A percentile compares a stretch with the other conserved stretches of the same genome.
These are phyloP conservation scores for Ceriagrion tenellum DNA, from an alignment of 2,888 invertebrate species.

Conservation along the genomic window DNA sequence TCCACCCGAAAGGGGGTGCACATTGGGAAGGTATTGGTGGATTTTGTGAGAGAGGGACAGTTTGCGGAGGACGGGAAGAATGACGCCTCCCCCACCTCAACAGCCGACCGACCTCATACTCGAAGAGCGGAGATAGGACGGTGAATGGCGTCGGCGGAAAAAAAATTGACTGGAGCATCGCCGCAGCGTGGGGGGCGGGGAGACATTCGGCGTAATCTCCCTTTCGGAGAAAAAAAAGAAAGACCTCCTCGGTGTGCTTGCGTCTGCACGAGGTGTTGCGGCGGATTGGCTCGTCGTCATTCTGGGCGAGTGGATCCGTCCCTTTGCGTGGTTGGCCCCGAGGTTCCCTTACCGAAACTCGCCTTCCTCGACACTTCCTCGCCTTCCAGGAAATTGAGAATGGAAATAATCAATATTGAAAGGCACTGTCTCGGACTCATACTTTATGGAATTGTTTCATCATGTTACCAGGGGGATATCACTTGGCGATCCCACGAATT, in stretches of 20 bases:
- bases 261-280: no score
- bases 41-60: not conserved
- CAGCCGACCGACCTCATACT: not conserved
- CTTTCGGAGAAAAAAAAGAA: not conserved
- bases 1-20: not conserved
- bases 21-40: not conserved
- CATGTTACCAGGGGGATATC: no score
- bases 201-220: slow-evolving; percentile 8
- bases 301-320: no score
- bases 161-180: not conserved
- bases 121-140: slow-evolving; percentile 17
- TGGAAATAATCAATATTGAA: no score
- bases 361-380: no score
- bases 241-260: not conserved
- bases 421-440: no score
- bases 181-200: not conserved
- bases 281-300: no score
- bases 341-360: no score
- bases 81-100: not conserved
- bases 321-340: no score
- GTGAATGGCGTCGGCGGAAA: not conserved
- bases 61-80: not conserved
- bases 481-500: no score
- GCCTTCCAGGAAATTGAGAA: no score
- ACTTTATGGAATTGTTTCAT: no score